Base-by-base conservation (phyloP, 2,113 vertebrate genomes). In the Acanthochromis polyacanthus region DNA sequence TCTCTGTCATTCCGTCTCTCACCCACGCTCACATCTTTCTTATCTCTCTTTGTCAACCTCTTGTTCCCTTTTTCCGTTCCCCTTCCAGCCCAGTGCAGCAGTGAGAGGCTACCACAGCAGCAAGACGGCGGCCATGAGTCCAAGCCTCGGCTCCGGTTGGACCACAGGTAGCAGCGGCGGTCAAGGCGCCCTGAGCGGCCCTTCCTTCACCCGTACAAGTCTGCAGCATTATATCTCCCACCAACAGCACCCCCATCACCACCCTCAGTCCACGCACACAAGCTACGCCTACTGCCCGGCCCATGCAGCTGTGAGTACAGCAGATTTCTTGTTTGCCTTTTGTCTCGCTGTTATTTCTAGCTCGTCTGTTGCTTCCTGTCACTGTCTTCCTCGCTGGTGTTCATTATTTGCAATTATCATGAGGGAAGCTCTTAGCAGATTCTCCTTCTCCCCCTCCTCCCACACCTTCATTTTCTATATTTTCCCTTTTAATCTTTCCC, bases 241-340 rank as follows among this genome's bases (percentile, higher is more conserved):
- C 40, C 79, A 87, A 11, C 88, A 81, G 10, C 32, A 36, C 38
- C 81, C 14, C 0, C 83, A 86, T 10, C 70, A 81, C 22, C 80
- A 78, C 32, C 61, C 66, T 15, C 81, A 83, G 62, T 78, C 82
- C 59, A 45, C 94, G 19, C 96, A 95, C 46, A 90, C 95, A 75
- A 95, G 94, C 94, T 96, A 96, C 75, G 88, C 95, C 90, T 96
- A 95, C 94, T 96, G 95, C 88, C 87, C 94, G 22, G 91, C 94
- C 68, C 94, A 95, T 64, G 93, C 95, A 84, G 83, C 95, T 83
- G 96, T 97, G 92, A 97, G 96, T 97, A 74, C 68, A 52, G 20
- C 50, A 36, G 4, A 40, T 36, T 19, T 63, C 16, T 48, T 38
- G 7, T 50, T 50, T 50, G 48, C 8, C 15, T 50, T 64, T 14